Conservation (phyloP, 2,113 vertebrate species). For the Delphinus delphis region DNA sequence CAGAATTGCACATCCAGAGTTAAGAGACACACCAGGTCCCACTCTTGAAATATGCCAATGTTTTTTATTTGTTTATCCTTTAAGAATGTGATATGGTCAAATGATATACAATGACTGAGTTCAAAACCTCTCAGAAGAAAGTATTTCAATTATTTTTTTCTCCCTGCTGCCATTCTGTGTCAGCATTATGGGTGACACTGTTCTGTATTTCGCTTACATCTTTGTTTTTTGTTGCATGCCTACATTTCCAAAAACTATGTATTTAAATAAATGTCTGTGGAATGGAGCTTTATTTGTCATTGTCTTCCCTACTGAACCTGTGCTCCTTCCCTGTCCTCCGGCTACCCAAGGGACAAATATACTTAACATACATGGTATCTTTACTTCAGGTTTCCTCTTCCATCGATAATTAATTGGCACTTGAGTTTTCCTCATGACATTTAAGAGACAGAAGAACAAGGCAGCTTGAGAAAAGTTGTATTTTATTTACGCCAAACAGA, state of each 20-base stretch:
- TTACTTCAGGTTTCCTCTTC: background rate
- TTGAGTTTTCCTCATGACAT: background rate
- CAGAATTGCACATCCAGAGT: background rate
- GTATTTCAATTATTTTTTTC: slow-evolving; percentile 50
- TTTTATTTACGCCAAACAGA: slow-evolving; percentile 20
- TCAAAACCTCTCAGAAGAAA: slow-evolving; percentile 20
- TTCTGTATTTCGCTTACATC: background rate
- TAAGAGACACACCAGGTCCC: background rate
- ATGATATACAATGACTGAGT: background rate
- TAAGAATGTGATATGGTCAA: background rate
- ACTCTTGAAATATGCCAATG: background rate
- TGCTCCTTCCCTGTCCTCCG: background rate
- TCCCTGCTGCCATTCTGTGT: background rate
- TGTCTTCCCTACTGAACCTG: background rate
- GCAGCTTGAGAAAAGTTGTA: background rate
- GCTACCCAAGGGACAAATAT: background rate
- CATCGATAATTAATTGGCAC: background rate
- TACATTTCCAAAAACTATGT: background rate
- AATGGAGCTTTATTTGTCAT: background rate
- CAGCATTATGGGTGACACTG: background rate
- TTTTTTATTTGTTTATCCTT: background rate
- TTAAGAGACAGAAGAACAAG: background rate
- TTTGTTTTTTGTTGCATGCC: background rate
- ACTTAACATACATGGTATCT: background rate
- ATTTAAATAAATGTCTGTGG: background rate